phyloP scores from a whole-genome alignment of 1,140 invertebrate species.

The Mactra quadrangularis region DNA sequence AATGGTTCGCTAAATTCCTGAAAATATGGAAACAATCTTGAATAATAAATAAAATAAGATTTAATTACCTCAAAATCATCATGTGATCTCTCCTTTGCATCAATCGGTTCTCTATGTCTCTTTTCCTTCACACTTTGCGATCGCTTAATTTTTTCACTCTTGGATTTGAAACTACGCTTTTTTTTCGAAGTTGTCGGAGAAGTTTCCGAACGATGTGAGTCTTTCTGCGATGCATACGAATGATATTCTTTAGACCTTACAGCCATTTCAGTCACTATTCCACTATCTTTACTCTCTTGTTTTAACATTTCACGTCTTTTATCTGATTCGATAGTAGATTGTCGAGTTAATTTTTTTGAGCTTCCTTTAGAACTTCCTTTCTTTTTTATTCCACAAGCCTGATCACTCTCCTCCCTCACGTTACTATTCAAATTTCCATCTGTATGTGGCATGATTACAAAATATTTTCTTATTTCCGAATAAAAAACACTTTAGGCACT shows the following conservation, averaged over 20 bases:
- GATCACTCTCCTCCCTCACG: background rate
- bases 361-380: slow-evolving; percentile 7
- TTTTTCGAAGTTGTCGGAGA: background rate
- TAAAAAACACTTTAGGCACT: too few species aligned
- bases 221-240: slow-evolving; percentile 12
- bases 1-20: slow-evolving; percentile 91
- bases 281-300: slow-evolving; percentile 69
- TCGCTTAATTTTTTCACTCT: slow-evolving; percentile 56
- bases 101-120: slow-evolving; percentile 5
- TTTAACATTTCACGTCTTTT: slow-evolving; percentile 65
- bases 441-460: slow-evolving; percentile 41
- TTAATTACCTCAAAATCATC: slow-evolving; percentile 68
- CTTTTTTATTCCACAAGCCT: background rate
- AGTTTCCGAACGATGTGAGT: slow-evolving; percentile 2
- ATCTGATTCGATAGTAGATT: slow-evolving; percentile 42
- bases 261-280: slow-evolving; percentile 68
- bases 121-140: slow-evolving; percentile 57
- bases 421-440: background rate
- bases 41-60: slow-evolving; percentile 51
- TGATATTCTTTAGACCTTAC: slow-evolving; percentile 63
- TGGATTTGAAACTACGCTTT: slow-evolving; percentile 57
- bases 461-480: slow-evolving; percentile 11
- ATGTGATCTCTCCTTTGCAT: slow-evolving; percentile 29
- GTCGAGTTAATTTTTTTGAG: slow-evolving; percentile 29
- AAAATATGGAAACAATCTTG: slow-evolving; percentile 66